Evolutionary conservation across 2,888 invertebrate species (phyloP), one percentile per base, ranked within the genome.

Genomic region (Trilocha varians): DNA sequence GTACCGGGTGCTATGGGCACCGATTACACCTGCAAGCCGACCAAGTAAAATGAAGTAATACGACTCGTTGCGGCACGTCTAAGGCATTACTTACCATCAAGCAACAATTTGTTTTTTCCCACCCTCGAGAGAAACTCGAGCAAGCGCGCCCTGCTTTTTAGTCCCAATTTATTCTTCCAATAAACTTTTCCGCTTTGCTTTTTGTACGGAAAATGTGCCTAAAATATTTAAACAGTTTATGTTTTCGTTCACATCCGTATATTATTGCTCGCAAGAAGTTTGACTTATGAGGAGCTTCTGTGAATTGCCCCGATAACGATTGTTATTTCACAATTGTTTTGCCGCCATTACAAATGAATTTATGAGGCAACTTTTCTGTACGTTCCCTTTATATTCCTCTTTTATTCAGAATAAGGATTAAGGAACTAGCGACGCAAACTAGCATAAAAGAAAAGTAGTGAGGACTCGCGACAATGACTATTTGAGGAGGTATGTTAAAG

Each of bases 121-220:
- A 60, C 70, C 71, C 73, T 66, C 69, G 57, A 67, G 62, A 71
- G 66, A 75, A 76, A 70, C 70, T 76, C 71, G 63, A 71, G 66
- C 64, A 56, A 68, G 64, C 69, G 69, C 65, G 65, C 68, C 65
- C 64, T 72, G 75, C 77, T 78, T 79, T 78, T 79, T 78, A 74
- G 77, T 77, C 76, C 61, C 77, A 78, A 78, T 80, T 80, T 79
- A 78, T 79, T 72, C 70, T 69, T 59, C 71, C 72, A 78, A 79
- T 78, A 78, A 78, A 80, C 69, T 77, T 77, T 69, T 65, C 59
- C 69, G 70, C 67, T 67, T 68, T 75, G 71, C 74, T 75, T 75
- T 63, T 74, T 65, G 62, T 67, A 69, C 66, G 59, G 64, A 61
- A 67, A 74, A 70, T 75, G 66, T 64, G 70, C 59, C 65, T 76